These are phyloP conservation scores for Brachycybe producta DNA, from an alignment of 2,888 invertebrate species.

Conservation along the genomic window DNA sequence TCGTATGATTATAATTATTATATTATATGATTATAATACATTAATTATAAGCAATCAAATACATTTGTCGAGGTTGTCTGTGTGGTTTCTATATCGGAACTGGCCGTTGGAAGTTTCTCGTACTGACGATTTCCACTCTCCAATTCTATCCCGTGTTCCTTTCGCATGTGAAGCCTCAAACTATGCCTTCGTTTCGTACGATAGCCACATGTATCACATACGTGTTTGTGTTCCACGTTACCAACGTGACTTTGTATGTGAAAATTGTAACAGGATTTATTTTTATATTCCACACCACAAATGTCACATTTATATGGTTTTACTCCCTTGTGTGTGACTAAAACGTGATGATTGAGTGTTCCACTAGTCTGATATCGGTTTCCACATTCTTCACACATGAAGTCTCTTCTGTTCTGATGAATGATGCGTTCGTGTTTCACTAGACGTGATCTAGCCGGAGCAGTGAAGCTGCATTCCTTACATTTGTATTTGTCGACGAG, in stretches of 20 bases:
- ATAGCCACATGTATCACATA: constrained; percentile 2
- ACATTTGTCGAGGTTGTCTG: no score
- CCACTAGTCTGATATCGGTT: background rate
- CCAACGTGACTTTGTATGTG: constrained; percentile 26
- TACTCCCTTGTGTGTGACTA: constrained; percentile 24
- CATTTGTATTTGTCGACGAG: constrained; percentile 21
- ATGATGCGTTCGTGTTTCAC: constrained; percentile 26
- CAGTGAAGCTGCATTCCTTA: constrained; percentile 23
- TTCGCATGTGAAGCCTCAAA: constrained; percentile 19
- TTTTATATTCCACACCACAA: constrained; percentile 26
- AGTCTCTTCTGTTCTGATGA: constrained; percentile 24
- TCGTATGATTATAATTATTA: no score
- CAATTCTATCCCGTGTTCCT: background rate
- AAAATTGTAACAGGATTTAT: constrained; percentile 26
- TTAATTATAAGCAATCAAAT: no score
- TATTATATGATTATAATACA: no score
- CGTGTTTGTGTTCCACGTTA: constrained; percentile 1
- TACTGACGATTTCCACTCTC: background rate
- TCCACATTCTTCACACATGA: background rate
- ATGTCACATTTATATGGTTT: constrained; percentile 26
- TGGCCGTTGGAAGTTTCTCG: background rate
- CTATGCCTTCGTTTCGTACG: background rate
- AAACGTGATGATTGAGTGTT: constrained; percentile 25
- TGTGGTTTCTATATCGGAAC: background rate
- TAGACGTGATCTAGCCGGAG: constrained; percentile 26